Evolutionary conservation across 2,797 vertebrate species (phyloP), one percentile per base, ranked within the genome.

Genomic region (Luscinia megarhynchos): DNA sequence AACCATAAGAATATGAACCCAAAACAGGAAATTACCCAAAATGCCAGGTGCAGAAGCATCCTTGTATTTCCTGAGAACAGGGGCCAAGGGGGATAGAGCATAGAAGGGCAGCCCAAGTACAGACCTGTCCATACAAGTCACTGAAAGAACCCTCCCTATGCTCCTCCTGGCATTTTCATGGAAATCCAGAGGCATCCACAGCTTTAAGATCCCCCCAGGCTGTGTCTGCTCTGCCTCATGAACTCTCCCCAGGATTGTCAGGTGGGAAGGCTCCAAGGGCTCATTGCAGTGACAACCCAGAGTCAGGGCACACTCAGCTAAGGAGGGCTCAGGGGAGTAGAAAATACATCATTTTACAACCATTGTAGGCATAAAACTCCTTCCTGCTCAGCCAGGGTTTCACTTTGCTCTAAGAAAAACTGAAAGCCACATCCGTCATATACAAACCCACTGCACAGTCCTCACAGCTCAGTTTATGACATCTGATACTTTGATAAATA

Each of bases 241-340:
- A 24, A 14, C 53, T n/a, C 59, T 36, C 21, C 10, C 0, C 5
- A 34, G 2, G 34, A 27, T 3, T 2, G 36, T 16, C 84, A 55
- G 77, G 73, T 6, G 62, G 22, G 45, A 46, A 46, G 21, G 43
- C 43, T 43, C 43, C 43, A 46, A 23, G 48, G 58, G 58, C 66
- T 59, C 3, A 0, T 0, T 34, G 50, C 30, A 41, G 53, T 59
- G 73, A 21, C 40, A 84, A 59, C 22, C 58, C 73, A 59, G 40
- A 72, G 38, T 20, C 72, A 58, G 34, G n/a, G 50, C 64, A 94
- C 61, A 26, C 22, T 66, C 24, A 69, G 79, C 27, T 72, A 57
- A 5, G 15, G 15, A 74, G 43, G 18, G 68, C 32, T 48, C 48
- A 43, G 5, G 10, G 59, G 32, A 93, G 62, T 9, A 20, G 2